Conservation (phyloP, 2,113 vertebrate genomes). For the Neodontobutis hainanensis region DNA sequence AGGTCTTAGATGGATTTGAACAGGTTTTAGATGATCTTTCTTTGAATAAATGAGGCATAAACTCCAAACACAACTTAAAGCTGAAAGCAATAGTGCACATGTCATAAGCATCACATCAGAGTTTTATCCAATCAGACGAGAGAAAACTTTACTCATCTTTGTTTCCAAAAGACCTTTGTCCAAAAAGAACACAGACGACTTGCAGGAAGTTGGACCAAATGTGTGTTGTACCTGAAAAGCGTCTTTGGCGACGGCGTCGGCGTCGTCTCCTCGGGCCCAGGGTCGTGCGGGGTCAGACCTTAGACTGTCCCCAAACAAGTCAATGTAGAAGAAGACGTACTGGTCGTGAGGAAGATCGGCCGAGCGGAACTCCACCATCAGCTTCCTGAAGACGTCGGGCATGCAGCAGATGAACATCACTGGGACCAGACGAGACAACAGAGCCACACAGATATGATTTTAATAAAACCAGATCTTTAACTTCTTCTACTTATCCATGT, state of each 20-base stretch:
- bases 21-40: too few relatives aligned
- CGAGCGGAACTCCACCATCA: constrained; percentile 84
- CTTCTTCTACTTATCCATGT: too few relatives aligned
- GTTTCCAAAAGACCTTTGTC: too few relatives aligned
- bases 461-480: not conserved
- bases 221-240: constrained; percentile 84
- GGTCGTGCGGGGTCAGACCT: constrained; percentile 70
- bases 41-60: too few relatives aligned
- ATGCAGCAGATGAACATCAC: constrained; percentile 91
- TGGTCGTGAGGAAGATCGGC: constrained; percentile 81
- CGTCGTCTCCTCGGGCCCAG: constrained; percentile 83
- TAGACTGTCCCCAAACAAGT: constrained; percentile 87
- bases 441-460: not conserved
- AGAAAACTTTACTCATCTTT: too few relatives aligned
- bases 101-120: too few relatives aligned
- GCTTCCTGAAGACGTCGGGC: constrained; percentile 82
- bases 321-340: constrained; percentile 91
- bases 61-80: too few relatives aligned
- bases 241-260: constrained; percentile 69
- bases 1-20: too few relatives aligned
- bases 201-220: too few relatives aligned
- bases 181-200: too few relatives aligned
- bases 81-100: too few relatives aligned
- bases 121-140: too few relatives aligned
- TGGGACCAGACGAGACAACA: constrained; percentile 52